Evolutionary conservation across 1,140 invertebrate genomes (phyloP).

Genomic region (Drosophila murphyi): DNA sequence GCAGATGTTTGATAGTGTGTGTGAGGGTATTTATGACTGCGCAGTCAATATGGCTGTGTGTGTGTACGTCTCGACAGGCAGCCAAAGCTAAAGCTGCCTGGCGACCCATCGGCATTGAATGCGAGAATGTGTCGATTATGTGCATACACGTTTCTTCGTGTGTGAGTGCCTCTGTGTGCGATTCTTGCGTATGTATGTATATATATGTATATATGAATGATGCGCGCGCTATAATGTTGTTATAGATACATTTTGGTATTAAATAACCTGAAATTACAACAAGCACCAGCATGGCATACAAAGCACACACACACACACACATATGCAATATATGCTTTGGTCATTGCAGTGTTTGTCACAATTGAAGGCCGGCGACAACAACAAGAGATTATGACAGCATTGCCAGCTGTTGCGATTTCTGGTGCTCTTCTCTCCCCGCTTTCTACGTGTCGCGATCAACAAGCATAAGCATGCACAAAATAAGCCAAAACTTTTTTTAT

Average conservation of each 20-base stretch:
- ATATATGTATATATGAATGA: slow-evolving; percentile 58
- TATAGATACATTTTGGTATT: slow-evolving; percentile 83
- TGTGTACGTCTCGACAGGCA: slow-evolving; percentile 44
- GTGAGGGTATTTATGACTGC: slow-evolving; percentile 72
- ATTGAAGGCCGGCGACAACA: slow-evolving; percentile 68
- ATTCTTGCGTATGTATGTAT: slow-evolving; percentile 30
- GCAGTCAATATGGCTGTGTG: slow-evolving; percentile 69
- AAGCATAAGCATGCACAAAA: slow-evolving; percentile 15
- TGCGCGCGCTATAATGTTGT: slow-evolving; percentile 78
- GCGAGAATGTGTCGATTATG: slow-evolving; percentile 76
- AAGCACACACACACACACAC: slow-evolving; percentile 22
- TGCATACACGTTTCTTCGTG: slow-evolving; percentile 74
- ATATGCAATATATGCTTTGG: slow-evolving; percentile 8
- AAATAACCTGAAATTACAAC: slow-evolving; percentile 83
- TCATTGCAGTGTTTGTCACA: slow-evolving; percentile 69
- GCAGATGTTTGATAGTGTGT: slow-evolving; percentile 31
- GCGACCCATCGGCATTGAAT: slow-evolving; percentile 42
- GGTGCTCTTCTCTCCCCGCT: slow-evolving; percentile 29
- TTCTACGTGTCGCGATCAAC: slow-evolving; percentile 46
- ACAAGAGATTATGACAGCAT: slow-evolving; percentile 49
- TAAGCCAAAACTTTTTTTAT: slow-evolving; percentile 16
- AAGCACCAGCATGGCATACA: slow-evolving; percentile 55
- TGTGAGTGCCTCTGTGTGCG: slow-evolving; percentile 42
- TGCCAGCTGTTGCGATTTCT: slow-evolving; percentile 67
- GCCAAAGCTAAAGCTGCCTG: slow-evolving; percentile 35